Evolutionary conservation across 2,888 invertebrate genomes (phyloP).

Genomic region (Nineta flava): DNA sequence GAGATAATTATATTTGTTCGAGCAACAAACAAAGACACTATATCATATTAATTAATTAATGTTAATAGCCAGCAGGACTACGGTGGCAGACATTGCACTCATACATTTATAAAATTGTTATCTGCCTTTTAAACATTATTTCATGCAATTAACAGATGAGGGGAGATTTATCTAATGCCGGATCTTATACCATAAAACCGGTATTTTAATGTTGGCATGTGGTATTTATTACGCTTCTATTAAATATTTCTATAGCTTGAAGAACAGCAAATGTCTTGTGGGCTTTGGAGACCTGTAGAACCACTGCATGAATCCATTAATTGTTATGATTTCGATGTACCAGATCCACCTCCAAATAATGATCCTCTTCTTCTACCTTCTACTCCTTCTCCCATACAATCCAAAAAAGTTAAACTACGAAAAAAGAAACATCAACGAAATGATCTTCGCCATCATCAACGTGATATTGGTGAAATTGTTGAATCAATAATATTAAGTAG

Average conservation of each 20-base stretch:
- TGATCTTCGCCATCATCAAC: not conserved
- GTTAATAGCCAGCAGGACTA: no score
- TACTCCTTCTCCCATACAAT: conserved; percentile 2
- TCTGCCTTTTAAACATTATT: no score
- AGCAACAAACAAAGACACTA: no score
- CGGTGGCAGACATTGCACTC: no score
- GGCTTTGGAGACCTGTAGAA: conserved; percentile 23
- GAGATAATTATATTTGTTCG: no score
- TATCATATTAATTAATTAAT: no score
- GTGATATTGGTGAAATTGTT: conserved; percentile 19
- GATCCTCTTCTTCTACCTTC: conserved; percentile 14
- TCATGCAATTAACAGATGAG: no score
- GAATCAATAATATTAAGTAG: conserved; percentile 24
- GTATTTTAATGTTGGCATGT: no score
- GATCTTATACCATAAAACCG: no score
- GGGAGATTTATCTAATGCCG: no score
- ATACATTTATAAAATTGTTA: no score
- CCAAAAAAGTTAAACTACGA: conserved; percentile 10
- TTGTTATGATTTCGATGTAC: conserved; percentile 15
- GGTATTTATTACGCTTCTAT: not conserved
- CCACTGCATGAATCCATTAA: conserved; percentile 19
- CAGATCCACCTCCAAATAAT: conserved; percentile 15
- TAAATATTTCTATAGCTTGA: conserved; percentile 11
- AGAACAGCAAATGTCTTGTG: conserved; percentile 19
- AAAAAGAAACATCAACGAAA: not conserved